Conservation (phyloP, 2,797 vertebrate genomes). For the Gymnoscopelus braueri region DNA sequence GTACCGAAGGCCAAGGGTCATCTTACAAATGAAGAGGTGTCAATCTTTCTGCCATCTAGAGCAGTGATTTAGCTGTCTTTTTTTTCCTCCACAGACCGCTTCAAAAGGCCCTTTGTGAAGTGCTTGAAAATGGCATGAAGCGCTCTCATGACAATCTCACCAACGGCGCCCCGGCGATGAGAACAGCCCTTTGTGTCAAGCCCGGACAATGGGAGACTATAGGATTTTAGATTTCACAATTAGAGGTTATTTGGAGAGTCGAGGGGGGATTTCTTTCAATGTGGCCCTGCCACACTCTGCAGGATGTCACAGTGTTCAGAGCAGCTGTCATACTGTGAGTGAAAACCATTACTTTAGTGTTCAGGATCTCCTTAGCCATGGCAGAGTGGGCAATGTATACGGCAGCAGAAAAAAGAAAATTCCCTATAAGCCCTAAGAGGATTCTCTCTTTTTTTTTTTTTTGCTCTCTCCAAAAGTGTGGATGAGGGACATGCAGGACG, state of each 20-base stretch:
- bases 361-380: constrained; percentile 64
- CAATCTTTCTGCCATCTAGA: too few species aligned
- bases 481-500: constrained; percentile 48
- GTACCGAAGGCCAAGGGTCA: too few species aligned
- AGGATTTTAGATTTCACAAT: constrained; percentile 45
- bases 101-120: too few species aligned
- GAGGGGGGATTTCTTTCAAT: constrained; percentile 44
- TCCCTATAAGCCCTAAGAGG: constrained; percentile 63
- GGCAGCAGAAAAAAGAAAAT: constrained; percentile 23
- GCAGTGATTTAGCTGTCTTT: too few species aligned
- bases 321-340: constrained; percentile 64
- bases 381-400: constrained; percentile 49
- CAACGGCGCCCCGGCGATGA: too few species aligned
- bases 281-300: constrained; percentile 62
- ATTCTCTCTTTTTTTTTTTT: constrained; percentile 32
- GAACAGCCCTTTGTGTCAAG: background rate
- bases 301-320: constrained; percentile 61
- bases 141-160: too few species aligned
- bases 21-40: too few species aligned
- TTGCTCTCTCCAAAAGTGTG: constrained; percentile 30
- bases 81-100: too few species aligned
- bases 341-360: constrained; percentile 69
- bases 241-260: constrained; percentile 58
- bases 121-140: too few species aligned
- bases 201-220: constrained; percentile 32